Conservation (phyloP, 2,888 invertebrate genomes). For the Patella depressa region DNA sequence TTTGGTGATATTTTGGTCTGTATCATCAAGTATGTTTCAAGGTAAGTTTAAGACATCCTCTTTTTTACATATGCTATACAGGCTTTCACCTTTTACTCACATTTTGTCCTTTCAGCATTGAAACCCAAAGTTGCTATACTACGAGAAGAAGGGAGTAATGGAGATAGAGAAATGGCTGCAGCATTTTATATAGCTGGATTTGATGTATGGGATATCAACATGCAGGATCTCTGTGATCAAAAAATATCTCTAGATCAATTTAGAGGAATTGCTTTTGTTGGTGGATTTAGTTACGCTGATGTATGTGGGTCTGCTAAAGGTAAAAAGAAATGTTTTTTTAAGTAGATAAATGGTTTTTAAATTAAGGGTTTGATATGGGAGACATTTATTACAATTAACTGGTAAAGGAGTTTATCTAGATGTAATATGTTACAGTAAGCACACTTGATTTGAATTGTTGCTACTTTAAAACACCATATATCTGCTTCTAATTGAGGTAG, state of each 20-base stretch:
- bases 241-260: constrained; percentile 84
- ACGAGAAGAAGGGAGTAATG: constrained; percentile 96
- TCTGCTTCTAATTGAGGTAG: no score
- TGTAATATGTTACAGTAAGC: no score
- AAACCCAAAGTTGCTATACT: constrained; percentile 87
- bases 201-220: constrained; percentile 93
- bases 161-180: constrained; percentile 95
- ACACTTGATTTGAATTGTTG: no score
- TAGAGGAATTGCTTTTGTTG: constrained; percentile 93
- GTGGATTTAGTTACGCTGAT: constrained; percentile 99
- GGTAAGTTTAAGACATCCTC: no score
- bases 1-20: no score
- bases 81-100: no score
- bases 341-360: constrained; percentile 76
- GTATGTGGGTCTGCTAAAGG: constrained; percentile 95
- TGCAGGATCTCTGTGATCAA: constrained; percentile 87
- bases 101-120: constrained; percentile 35
- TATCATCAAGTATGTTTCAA: no score
- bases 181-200: constrained; percentile 88
- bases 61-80: no score
- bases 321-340: constrained; percentile 23
- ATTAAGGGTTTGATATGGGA: no score
- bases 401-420: no score
- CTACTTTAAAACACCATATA: no score
- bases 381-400: no score